Percentiles rank a stretch among this genome's conserved stretches.
These are phyloP conservation scores for Henricia sp. DNA, from an alignment of 53 echinoderm and acorn worm species.

Conservation along the genomic window DNA sequence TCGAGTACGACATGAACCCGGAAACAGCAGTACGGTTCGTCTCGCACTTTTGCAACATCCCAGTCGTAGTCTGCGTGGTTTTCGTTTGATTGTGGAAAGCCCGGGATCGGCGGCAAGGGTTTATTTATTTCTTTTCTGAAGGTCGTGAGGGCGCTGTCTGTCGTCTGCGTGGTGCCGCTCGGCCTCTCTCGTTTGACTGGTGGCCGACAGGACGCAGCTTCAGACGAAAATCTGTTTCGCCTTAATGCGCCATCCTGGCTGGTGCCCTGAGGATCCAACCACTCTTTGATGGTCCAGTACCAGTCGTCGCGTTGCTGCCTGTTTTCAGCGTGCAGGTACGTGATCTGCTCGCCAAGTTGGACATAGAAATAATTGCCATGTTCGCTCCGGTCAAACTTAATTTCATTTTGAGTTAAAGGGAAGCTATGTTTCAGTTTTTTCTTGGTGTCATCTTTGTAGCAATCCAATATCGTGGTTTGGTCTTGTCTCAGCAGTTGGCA, in stretches of 20 bases:
- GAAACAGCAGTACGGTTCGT: background rate
- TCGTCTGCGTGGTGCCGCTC: background rate
- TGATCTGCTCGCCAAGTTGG: background rate
- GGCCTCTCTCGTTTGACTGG: background rate
- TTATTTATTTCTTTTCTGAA: background rate
- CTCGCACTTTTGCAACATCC: background rate
- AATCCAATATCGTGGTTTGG: background rate
- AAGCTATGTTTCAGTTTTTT: slow-evolving; percentile 10
- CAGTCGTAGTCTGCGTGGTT: background rate
- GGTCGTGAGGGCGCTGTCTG: background rate
- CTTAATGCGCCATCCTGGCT: background rate
- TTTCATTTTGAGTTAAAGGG: background rate
- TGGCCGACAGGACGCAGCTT: background rate
- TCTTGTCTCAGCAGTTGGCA: background rate
- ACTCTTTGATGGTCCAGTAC: slow-evolving; percentile 8
- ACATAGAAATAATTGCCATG: slow-evolving; percentile 9
- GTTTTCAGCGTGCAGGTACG: background rate
- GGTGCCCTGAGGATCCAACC: background rate
- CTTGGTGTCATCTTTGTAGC: slow-evolving; percentile 4
- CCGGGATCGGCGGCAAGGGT: background rate
- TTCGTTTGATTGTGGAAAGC: background rate
- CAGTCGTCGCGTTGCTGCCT: slow-evolving; percentile 18
- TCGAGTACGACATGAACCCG: background rate
- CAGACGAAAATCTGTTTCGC: background rate
- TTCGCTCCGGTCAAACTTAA: background rate